A percentile compares a stretch with the other conserved stretches of the same genome.
These are phyloP conservation scores for Pelodiscus sinensis DNA, from an alignment of 2,113 vertebrate genomes.

Conservation along the genomic window DNA sequence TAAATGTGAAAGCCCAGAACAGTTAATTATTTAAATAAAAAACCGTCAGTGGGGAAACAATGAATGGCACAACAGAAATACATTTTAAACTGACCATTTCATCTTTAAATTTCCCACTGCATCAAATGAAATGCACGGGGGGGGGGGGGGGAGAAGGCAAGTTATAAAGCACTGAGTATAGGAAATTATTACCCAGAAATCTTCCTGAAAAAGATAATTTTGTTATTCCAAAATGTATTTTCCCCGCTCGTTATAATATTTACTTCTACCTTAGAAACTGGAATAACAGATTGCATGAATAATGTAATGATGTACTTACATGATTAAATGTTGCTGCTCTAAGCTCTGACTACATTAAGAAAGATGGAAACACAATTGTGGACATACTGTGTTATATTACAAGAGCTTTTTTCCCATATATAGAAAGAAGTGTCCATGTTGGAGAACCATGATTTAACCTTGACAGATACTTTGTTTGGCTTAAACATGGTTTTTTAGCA, in stretches of 20 bases:
- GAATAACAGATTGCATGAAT: constrained; percentile 34
- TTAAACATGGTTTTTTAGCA: constrained; percentile 25
- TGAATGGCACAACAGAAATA: fast-evolving
- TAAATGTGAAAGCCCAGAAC: neutral
- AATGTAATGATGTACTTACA: neutral
- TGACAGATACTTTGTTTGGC: neutral
- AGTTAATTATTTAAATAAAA: neutral
- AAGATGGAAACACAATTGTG: neutral
- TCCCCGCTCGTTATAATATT: neutral
- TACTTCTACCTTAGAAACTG: neutral
- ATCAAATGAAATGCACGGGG: neutral
- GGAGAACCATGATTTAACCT: neutral
- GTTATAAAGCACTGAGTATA: neutral
- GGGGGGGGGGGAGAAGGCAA: neutral
- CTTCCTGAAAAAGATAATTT: neutral
- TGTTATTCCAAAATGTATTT: constrained; percentile 31
- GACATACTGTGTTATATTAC: constrained; percentile 21
- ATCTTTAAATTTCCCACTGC: neutral
- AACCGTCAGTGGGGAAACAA: fast-evolving
- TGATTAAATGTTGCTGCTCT: constrained; percentile 2
- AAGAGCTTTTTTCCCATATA: neutral
- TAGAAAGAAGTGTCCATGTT: neutral
- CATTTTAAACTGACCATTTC: neutral
- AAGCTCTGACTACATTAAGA: neutral
- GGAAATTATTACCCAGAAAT: neutral